A percentile compares a stretch with the other conserved stretches of the same genome.
Evolutionary conservation across 2,113 vertebrate species (phyloP).

Genomic region (Panthera tigris): DNA sequence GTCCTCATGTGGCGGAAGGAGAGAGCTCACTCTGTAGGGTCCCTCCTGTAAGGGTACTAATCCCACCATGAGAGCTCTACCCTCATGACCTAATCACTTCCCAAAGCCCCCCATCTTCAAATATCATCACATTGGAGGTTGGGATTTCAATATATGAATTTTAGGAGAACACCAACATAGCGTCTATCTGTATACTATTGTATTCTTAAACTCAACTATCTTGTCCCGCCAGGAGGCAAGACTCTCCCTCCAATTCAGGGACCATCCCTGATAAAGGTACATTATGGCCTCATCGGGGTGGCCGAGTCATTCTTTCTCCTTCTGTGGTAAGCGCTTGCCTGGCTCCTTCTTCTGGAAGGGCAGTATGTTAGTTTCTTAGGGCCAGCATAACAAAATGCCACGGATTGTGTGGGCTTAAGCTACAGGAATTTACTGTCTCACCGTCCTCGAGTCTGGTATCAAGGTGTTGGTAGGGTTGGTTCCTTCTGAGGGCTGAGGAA

Average conservation of each 20-base stretch:
- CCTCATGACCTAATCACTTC: not conserved
- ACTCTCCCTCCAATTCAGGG: not conserved
- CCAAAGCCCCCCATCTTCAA: not conserved
- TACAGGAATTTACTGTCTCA: not conserved
- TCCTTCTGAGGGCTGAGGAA: not conserved
- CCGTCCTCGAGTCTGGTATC: not conserved
- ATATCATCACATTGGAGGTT: not conserved
- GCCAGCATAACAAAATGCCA: not conserved
- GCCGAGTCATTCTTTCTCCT: not conserved
- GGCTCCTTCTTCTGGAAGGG: not conserved
- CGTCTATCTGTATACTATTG: no score
- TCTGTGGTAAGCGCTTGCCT: not conserved
- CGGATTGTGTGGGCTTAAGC: not conserved
- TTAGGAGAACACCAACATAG: not conserved
- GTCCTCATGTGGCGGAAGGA: not conserved
- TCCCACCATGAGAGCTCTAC: not conserved
- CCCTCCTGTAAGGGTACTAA: not conserved
- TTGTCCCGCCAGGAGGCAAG: not conserved
- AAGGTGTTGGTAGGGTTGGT: rapidly evolving
- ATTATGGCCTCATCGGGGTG: not conserved
- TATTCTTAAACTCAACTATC: not conserved
- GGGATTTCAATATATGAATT: not conserved
- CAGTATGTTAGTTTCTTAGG: not conserved
- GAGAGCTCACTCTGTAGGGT: not conserved
- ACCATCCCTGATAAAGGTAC: not conserved